Evolutionary conservation across 2,113 vertebrate genomes (phyloP).

Genomic region (Scytalopus superciliaris): DNA sequence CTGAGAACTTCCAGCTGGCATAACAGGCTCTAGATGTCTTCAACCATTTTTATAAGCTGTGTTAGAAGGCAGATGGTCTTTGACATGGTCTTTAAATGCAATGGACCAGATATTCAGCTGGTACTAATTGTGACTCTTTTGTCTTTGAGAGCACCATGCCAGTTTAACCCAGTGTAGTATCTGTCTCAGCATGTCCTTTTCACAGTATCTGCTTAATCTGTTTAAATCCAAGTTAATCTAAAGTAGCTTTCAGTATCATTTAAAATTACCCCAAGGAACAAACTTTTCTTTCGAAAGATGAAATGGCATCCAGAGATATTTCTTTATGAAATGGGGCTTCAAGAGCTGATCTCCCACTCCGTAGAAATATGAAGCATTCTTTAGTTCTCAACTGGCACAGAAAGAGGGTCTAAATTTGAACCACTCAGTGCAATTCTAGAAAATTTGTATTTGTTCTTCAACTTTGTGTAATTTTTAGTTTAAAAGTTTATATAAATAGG

Average conservation of each 20-base stretch:
- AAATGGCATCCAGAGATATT: not conserved
- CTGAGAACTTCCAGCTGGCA: not conserved
- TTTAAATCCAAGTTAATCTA: slow-evolving; percentile 1
- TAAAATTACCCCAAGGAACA: slow-evolving; percentile 30
- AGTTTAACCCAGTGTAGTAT: slow-evolving; percentile 21
- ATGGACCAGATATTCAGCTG: slow-evolving; percentile 59
- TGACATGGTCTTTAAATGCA: slow-evolving; percentile 48
- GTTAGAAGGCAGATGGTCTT: slow-evolving; percentile 56
- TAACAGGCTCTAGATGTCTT: slow-evolving; percentile 30
- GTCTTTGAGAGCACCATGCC: slow-evolving; percentile 16
- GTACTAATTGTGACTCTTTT: slow-evolving; percentile 56
- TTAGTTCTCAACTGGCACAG: not conserved
- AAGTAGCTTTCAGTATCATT: not conserved
- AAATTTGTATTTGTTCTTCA: not conserved
- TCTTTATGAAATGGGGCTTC: not conserved
- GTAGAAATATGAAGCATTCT: not conserved
- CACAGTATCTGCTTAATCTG: slow-evolving; percentile 35
- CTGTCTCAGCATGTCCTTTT: slow-evolving; percentile 39
- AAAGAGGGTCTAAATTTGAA: not conserved
- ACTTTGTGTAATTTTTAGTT: not conserved
- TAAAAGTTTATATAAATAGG: not conserved
- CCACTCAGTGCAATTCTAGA: not conserved
- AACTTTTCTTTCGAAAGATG: not conserved
- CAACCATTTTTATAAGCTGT: slow-evolving; percentile 39
- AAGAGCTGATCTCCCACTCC: not conserved